Evolutionary conservation across 30 jellyfish, hydroid and myxozoan genomes (phyloP).

Genomic region (Cassiopea xamachana): DNA sequence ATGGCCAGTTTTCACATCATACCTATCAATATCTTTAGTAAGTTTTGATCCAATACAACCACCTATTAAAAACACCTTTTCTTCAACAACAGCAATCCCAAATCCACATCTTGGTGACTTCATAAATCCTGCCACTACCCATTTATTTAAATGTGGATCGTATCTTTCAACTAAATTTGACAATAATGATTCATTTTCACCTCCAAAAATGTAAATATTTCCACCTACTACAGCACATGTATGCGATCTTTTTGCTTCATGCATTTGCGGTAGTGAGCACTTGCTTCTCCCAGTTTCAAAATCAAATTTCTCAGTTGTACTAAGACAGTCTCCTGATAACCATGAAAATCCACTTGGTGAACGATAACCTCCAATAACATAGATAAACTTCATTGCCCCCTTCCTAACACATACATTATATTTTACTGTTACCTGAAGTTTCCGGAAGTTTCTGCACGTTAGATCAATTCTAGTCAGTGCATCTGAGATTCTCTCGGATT

Average conservation of each 20-base stretch:
- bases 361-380: slow-evolving; percentile 69
- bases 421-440: slow-evolving; percentile 52
- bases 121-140: slow-evolving; percentile 59
- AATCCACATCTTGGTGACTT: slow-evolving; percentile 73
- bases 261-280: slow-evolving; percentile 67
- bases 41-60: slow-evolving; percentile 72
- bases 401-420: slow-evolving; percentile 36
- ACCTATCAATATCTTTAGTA: slow-evolving; percentile 57
- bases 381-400: slow-evolving; percentile 66
- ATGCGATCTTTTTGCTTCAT: slow-evolving; percentile 70
- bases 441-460: slow-evolving; percentile 56
- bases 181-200: slow-evolving; percentile 66
- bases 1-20: slow-evolving; percentile 35
- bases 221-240: slow-evolving; percentile 64
- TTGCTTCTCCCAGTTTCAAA: slow-evolving; percentile 54
- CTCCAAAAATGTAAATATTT: slow-evolving; percentile 60
- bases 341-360: slow-evolving; percentile 73
- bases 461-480: slow-evolving; percentile 26
- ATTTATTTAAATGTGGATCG: slow-evolving; percentile 63
- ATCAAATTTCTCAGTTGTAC: slow-evolving; percentile 67
- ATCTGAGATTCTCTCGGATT: background rate
- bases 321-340: slow-evolving; percentile 68
- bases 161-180: slow-evolving; percentile 46
- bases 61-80: slow-evolving; percentile 56
- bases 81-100: slow-evolving; percentile 63